A percentile compares a stretch with the other conserved stretches of the same genome.
phyloP scores from a whole-genome alignment of 1,140 invertebrate species.

The Piezodorus guildinii region DNA sequence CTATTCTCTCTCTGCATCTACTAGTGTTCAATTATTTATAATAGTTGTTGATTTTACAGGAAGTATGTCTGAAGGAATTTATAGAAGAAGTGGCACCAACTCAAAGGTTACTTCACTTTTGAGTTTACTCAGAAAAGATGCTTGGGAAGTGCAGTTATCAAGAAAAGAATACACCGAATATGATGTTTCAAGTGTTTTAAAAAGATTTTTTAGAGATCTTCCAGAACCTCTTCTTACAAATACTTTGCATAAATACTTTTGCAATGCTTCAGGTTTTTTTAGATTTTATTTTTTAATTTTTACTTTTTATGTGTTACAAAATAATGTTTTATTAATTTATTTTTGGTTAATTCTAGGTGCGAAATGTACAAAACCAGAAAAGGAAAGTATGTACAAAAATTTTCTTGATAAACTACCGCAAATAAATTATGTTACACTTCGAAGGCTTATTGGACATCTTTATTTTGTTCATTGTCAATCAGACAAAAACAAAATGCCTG shows the following conservation, averaged over 20 bases:
- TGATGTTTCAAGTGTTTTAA: slow-evolving; percentile 73
- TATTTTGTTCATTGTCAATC: slow-evolving; percentile 62
- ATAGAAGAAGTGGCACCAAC: slow-evolving; percentile 63
- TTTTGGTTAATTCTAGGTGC: slow-evolving; percentile 23
- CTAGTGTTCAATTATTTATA: too few species aligned
- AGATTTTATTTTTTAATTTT: not conserved
- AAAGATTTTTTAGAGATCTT: slow-evolving; percentile 69
- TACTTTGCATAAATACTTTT: slow-evolving; percentile 41
- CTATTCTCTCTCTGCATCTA: too few species aligned
- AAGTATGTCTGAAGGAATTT: slow-evolving; percentile 73
- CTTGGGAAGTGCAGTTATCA: slow-evolving; percentile 68
- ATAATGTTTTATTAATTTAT: not conserved
- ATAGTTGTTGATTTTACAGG: slow-evolving; percentile 39
- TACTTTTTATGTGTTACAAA: not conserved
- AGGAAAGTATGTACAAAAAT: slow-evolving; percentile 38
- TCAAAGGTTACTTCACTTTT: slow-evolving; percentile 64
- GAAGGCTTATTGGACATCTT: slow-evolving; percentile 64
- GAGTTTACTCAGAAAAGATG: slow-evolving; percentile 60
- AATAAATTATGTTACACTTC: slow-evolving; percentile 59
- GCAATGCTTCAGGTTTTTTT: slow-evolving; percentile 31
- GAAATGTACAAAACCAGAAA: slow-evolving; percentile 28
- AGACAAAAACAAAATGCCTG: slow-evolving; percentile 63
- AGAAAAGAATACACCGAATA: slow-evolving; percentile 62
- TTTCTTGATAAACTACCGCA: slow-evolving; percentile 50
- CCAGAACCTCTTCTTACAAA: slow-evolving; percentile 56